These are phyloP conservation scores for Plestiodon gilberti DNA, from an alignment of 2,113 vertebrate genomes.

Conservation along the genomic window DNA sequence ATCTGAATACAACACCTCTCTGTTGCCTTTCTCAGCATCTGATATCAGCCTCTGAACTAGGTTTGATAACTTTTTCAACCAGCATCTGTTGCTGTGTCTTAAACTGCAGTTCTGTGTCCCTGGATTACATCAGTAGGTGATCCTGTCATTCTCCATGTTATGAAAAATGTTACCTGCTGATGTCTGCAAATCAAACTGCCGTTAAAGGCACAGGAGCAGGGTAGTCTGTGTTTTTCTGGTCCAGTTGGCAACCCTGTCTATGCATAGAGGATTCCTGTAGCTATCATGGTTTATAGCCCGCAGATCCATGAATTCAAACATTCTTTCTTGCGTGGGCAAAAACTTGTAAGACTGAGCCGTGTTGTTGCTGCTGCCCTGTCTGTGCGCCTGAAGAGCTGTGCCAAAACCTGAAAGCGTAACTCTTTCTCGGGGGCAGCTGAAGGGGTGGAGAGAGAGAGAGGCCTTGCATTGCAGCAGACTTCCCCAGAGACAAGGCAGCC, in stretches of 20 bases:
- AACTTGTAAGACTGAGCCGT: not conserved
- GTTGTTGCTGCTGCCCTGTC: constrained; percentile 17
- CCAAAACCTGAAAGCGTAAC: not conserved
- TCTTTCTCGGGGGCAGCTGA: not conserved
- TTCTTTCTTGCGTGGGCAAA: not conserved
- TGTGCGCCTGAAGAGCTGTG: constrained; percentile 19
- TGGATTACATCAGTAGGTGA: not conserved
- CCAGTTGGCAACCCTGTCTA: not conserved
- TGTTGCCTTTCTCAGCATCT: not conserved
- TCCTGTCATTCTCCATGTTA: not conserved
- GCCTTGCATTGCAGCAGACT: constrained; percentile 15
- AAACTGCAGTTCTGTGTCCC: not conserved
- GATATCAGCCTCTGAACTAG: not conserved
- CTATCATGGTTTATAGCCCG: not conserved
- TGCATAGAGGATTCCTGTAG: not conserved
- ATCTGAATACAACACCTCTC: not conserved
- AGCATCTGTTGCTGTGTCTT: not conserved
- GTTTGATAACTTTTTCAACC: not conserved
- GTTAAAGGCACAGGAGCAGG: not conserved
- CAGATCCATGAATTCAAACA: not conserved
- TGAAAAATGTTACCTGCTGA: not conserved
- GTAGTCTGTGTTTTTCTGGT: not conserved
- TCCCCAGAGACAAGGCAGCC: not conserved
- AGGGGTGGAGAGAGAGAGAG: accelerated
- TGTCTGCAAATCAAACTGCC: not conserved